A percentile compares a stretch with the other conserved stretches of the same genome.
Conservation (phyloP, 2,888 invertebrate genomes). For the Dioctria linearis region DNA sequence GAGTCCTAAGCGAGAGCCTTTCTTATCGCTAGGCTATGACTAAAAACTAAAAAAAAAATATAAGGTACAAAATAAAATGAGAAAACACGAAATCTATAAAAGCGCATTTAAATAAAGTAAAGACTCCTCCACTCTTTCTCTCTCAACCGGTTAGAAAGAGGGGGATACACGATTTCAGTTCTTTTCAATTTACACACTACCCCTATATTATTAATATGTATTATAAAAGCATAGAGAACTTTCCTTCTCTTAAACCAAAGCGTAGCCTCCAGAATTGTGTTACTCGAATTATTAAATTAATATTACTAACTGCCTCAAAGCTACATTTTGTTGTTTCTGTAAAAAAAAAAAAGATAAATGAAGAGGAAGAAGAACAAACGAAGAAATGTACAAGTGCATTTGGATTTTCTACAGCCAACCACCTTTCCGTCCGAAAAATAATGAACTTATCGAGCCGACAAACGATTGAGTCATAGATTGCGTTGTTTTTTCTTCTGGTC, state of each 20-base stretch:
- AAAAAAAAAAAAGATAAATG: not conserved
- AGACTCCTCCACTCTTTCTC: not conserved
- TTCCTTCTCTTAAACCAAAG: not conserved
- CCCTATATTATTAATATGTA: not conserved
- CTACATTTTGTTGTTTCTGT: slow-evolving; percentile 12
- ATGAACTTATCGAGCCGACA: slow-evolving; percentile 83
- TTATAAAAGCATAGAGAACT: slow-evolving; percentile 24
- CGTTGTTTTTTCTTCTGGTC: slow-evolving; percentile 27
- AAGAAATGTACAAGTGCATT: slow-evolving; percentile 14
- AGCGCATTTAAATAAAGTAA: slow-evolving; percentile 33
- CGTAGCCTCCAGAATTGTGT: slow-evolving; percentile 17
- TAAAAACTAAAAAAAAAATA: slow-evolving; percentile 24
- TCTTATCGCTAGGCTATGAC: slow-evolving; percentile 13
- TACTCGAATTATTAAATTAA: slow-evolving; percentile 10
- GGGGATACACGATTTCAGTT: slow-evolving; percentile 33
- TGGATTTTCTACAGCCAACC: slow-evolving; percentile 78
- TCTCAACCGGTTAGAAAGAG: not conserved
- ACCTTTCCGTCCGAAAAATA: slow-evolving; percentile 88
- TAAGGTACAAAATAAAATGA: slow-evolving; percentile 40
- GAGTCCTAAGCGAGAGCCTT: slow-evolving; percentile 20
- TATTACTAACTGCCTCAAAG: slow-evolving; percentile 5
- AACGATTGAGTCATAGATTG: slow-evolving; percentile 71
- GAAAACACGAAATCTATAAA: slow-evolving; percentile 34
- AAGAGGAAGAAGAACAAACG: no score
- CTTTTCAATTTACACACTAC: slow-evolving; percentile 8